Base-by-base conservation (phyloP, 2,888 invertebrate genomes). In the Adela reaumurella region DNA sequence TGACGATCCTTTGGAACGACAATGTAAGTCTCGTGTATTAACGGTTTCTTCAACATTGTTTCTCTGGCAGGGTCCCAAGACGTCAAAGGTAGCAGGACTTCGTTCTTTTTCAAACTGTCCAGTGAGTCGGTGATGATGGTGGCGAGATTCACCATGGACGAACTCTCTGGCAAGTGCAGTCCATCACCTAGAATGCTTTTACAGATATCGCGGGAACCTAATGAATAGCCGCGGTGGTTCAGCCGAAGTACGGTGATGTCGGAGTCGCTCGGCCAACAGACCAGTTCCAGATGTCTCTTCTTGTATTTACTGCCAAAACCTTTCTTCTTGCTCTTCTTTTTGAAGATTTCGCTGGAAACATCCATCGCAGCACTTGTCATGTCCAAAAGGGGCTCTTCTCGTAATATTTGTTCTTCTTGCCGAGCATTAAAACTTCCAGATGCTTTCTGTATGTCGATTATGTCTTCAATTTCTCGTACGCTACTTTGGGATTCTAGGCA, bases 161-260 rank as follows among this genome's bases (percentile, higher is more conserved):
- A 83, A 52, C 80, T 81, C 53, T 82, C 79, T 1, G 74, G 77
- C 49, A 81, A 72, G 57, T 83, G 83, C 1, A 79, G 70, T 14
- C 83, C 83, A 54, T 83, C 83, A 1, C 83, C 83, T 2, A 77
- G 77, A 47, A 81, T 66, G 50, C 59, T 65, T 5, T 59, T 61
- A n/a, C 62, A 63, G 55, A 60, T 3, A 17, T 43, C 14, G 6
- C 14, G 35, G 3, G 11, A 24, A 6, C 24, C 35, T 14, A 3
- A 3, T 3, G 35, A 35, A 14, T 35, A 3, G 56, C 62, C 58
- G 55, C 56, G 67, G 49, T 64, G 61, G 57, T 81, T 79, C 63
- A 83, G 79, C 57, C 82, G 63, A 8, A 83, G 67, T 3, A 84
- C 77, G 0, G 84, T 83, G 49, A 84, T 76, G 59, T 83, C 83